Base-by-base conservation (phyloP, 2,113 vertebrate genomes). In the Lepus americanus region DNA sequence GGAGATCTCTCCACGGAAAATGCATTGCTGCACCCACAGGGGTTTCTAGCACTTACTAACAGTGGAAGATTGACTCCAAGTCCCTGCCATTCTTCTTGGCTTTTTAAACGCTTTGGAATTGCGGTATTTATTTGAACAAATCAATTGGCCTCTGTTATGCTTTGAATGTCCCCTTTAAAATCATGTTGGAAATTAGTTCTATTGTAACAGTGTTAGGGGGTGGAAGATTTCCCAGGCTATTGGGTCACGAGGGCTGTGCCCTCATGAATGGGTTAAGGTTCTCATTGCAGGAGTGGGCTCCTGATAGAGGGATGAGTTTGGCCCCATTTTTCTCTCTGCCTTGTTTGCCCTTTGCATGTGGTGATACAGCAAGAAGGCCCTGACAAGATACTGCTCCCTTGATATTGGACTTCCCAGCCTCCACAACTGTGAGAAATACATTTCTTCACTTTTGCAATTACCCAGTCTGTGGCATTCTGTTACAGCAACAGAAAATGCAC, bases 1-100 rank as follows among this genome's bases (percentile, higher is more conserved):
- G 55, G 74, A 51, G 53, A 76, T 76, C 1, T 79, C 73, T 94
- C 33, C 73, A 33, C 13, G 49, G 25, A 82, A 92, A 87, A 64
- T 66, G 19, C 0, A 39, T 6, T 19, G 20, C 25, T 94, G 17
- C 19, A 36, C 23, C 49, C 12, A 73, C 27, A 92, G 29, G 73
- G 81, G n/a, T 76, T 72, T 84, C 39, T 20, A 89, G 31, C 51
- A 93, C 92, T 96, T 93, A 49, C 49, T 92, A 87, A 88, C 2
- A 66, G 6, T 79, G 29, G 39, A 88, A 89, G 66, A 67, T 67
- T 86, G 74, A 59, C 29, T 2, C 78, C 16, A 96, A 70, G 17
- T 74, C 16, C 23, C 66, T 89, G 79, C 6, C 66, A 11, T 10
- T 31, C 59, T 8, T 0, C 17, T 84, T 82, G 92, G 17, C 25